Percentiles rank a stretch among this genome's conserved stretches.
phyloP scores from a whole-genome alignment of 2,113 vertebrate species.

The Oryctolagus cuniculus region mOryCun1.1 NC_091439.1:70585501-70586000 shows the following conservation, averaged over 20 bases:
- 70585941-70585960: conserved; percentile 32
- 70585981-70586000: conserved; percentile 33
- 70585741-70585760: not conserved
- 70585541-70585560: not conserved
- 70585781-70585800: conserved; percentile 19
- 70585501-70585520: not conserved
- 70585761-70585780: not conserved
- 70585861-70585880: not conserved
- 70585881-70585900: not conserved
- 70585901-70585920: not conserved
- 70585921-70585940: conserved; percentile 17
- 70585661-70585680: not conserved
- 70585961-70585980: conserved; percentile 55
- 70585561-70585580: conserved; percentile 15
- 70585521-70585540: not conserved
- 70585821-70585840: conserved; percentile 13
- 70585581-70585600: not conserved
- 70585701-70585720: conserved; percentile 9
- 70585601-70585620: conserved; percentile 3
- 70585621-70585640: not conserved
- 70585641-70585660: not conserved
- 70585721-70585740: conserved; percentile 33
- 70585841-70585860: not conserved
- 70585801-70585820: not conserved
- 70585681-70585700: not conserved